Conservation (phyloP, 2,797 vertebrate species). For the Eurystomus glaucurus region DNA sequence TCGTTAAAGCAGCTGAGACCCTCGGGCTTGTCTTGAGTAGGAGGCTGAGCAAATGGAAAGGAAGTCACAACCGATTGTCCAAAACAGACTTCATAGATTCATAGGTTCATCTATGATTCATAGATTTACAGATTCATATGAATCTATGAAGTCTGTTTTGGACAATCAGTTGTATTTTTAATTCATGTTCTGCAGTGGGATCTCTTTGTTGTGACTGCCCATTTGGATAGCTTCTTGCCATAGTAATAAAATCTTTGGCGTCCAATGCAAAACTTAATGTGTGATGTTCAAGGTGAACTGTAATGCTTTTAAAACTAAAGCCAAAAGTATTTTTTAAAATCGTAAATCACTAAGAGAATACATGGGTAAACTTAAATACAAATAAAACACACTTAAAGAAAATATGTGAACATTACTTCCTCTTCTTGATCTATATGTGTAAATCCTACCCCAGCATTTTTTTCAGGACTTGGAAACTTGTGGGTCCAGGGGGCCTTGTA, state of each 20-base stretch:
- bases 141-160: neutral
- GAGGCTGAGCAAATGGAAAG: neutral
- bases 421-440: constrained; percentile 53
- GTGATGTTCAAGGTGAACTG: constrained; percentile 19
- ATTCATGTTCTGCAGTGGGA: neutral
- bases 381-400: constrained; percentile 33
- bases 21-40: neutral
- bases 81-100: no score
- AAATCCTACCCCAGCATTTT: constrained; percentile 46
- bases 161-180: neutral
- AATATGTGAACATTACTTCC: constrained; percentile 39
- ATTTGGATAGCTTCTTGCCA: neutral
- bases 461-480: constrained; percentile 34
- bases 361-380: constrained; percentile 30
- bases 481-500: constrained; percentile 51
- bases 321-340: neutral
- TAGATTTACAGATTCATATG: no score
- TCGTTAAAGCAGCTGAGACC: neutral
- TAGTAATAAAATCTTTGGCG: neutral
- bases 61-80: neutral
- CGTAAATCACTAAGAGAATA: constrained; percentile 29
- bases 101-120: no score
- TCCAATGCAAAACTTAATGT: neutral
- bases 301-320: constrained; percentile 15
- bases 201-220: neutral